phyloP scores from a whole-genome alignment of 2,888 invertebrate genomes.

The Dryobotodes eremita region DNA sequence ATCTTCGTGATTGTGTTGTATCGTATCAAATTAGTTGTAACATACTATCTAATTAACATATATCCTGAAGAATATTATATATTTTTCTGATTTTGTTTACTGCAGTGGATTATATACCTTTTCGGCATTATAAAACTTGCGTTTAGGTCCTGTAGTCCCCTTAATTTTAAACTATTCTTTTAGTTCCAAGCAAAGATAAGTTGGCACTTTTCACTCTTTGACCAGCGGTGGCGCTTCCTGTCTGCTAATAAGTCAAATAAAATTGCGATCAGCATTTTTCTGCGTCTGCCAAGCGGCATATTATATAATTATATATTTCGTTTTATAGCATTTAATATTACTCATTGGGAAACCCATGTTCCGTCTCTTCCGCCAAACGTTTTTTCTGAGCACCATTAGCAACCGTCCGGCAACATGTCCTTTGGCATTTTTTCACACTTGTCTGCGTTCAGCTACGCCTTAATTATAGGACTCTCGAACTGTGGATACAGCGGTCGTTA shows the following conservation, averaged over 20 bases:
- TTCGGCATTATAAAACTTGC: too few species aligned
- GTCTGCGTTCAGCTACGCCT: neutral
- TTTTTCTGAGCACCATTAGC: conserved; percentile 6
- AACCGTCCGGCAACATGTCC: neutral
- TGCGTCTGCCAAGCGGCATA: neutral
- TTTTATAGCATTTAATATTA: conserved; percentile 10
- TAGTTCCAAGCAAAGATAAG: neutral
- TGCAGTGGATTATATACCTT: too few species aligned
- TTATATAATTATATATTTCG: conserved; percentile 1
- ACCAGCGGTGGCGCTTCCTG: neutral
- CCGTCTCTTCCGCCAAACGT: neutral
- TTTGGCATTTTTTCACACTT: neutral
- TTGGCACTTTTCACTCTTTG: neutral
- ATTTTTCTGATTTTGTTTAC: too few species aligned
- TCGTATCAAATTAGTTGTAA: too few species aligned
- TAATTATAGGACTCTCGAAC: neutral
- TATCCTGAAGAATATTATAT: too few species aligned
- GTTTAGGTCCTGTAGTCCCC: too few species aligned
- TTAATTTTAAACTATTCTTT: neutral
- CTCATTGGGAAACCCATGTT: conserved; percentile 4
- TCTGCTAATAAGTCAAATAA: neutral
- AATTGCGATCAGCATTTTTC: neutral
- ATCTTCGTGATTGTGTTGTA: too few species aligned
- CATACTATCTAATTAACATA: too few species aligned
- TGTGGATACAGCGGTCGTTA: neutral